phyloP scores from a whole-genome alignment of 2,888 invertebrate genomes.

The Campoplex nolae region DNA sequence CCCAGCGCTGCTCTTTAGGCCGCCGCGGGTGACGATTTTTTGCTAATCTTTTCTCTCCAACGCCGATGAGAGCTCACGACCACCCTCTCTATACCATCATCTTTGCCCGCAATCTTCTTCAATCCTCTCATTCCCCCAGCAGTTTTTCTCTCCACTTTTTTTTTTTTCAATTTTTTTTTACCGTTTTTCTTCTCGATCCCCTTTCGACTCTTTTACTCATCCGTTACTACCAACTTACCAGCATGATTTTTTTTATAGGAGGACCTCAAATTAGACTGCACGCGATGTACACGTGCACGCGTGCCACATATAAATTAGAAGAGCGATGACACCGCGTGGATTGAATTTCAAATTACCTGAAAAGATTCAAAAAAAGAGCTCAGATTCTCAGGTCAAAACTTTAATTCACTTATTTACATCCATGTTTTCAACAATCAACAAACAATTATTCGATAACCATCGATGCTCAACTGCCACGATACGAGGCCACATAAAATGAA shows the following conservation, averaged over 20 bases:
- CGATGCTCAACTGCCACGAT: slow-evolving; percentile 34
- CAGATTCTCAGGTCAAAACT: not conserved
- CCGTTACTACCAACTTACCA: not conserved
- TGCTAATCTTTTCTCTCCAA: slow-evolving; percentile 60
- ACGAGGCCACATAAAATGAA: not conserved
- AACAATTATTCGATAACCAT: slow-evolving; percentile 45
- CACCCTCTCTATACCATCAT: slow-evolving; percentile 58
- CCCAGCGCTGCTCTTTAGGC: slow-evolving; percentile 32
- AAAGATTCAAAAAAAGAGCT: not conserved
- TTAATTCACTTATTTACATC: not conserved
- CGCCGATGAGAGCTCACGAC: slow-evolving; percentile 55
- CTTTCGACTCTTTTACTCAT: slow-evolving; percentile 6
- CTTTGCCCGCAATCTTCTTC: slow-evolving; percentile 44
- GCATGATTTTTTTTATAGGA: not conserved
- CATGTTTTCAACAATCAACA: slow-evolving; percentile 1
- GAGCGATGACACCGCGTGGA: not conserved
- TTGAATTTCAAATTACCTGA: not conserved
- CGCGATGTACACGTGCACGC: not conserved
- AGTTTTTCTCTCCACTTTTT: not conserved
- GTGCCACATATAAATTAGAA: not conserved
- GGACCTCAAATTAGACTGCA: not conserved
- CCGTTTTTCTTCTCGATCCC: not conserved
- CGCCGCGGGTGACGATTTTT: slow-evolving; percentile 57
- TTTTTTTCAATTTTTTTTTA: not conserved
- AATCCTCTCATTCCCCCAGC: not conserved